Percentiles rank a stretch among this genome's conserved stretches.
Evolutionary conservation across 2,113 vertebrate species (phyloP).

Genomic region (Leuciscus idus): DNA sequence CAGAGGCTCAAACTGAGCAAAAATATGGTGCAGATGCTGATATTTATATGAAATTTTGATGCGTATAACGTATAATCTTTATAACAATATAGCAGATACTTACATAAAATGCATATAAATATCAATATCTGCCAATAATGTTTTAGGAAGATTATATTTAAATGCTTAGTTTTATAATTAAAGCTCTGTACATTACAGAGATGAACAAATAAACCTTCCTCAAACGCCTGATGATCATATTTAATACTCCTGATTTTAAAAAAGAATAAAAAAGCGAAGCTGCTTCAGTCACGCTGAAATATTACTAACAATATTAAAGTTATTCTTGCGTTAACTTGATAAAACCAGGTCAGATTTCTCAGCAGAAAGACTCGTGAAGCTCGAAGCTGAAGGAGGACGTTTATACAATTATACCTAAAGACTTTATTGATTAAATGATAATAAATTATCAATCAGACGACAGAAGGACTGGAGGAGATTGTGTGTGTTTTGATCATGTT

Average conservation of each 20-base stretch:
- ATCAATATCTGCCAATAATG: neutral
- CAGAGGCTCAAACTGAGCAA: neutral
- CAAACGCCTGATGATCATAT: neutral
- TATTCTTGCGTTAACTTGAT: too few relatives aligned
- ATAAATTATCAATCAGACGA: too few relatives aligned
- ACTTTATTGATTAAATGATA: too few relatives aligned
- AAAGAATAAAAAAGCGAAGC: neutral
- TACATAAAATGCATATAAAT: neutral
- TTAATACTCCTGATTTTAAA: neutral
- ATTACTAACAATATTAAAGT: neutral
- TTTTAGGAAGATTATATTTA: too few relatives aligned
- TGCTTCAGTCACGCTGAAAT: neutral
- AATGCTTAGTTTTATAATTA: neutral
- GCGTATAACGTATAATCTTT: neutral
- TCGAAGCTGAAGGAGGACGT: too few relatives aligned
- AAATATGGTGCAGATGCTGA: neutral
- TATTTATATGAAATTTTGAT: neutral
- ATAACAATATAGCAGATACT: neutral
- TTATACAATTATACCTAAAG: too few relatives aligned
- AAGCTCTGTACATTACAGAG: too few relatives aligned
- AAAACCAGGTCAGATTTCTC: too few relatives aligned
- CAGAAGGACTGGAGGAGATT: too few relatives aligned
- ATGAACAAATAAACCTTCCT: too few relatives aligned
- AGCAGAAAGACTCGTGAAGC: too few relatives aligned
- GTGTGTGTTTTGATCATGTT: too few relatives aligned